These are phyloP conservation scores for Xiphophorus maculatus DNA, from an alignment of 2,113 vertebrate species.

Conservation along the genomic window DNA sequence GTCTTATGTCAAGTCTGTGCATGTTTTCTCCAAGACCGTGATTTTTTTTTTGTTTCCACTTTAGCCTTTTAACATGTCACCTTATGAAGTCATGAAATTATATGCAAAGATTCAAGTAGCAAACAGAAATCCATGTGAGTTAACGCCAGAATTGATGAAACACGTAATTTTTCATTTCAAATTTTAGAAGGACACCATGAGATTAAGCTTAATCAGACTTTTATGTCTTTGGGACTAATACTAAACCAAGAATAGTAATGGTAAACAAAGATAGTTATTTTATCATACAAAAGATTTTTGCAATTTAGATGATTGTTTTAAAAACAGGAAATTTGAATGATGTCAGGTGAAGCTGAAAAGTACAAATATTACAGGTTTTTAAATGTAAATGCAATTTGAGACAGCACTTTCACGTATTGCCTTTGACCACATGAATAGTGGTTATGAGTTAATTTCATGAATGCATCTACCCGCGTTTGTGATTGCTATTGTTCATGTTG, in stretches of 20 bases:
- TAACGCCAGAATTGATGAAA: background rate
- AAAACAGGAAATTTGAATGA: background rate
- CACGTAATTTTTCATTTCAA: background rate
- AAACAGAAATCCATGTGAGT: slow-evolving; percentile 40
- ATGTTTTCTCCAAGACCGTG: slow-evolving; percentile 8
- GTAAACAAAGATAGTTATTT: background rate
- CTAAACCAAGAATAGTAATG: background rate
- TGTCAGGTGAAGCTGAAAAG: background rate
- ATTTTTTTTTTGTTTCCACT: background rate
- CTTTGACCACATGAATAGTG: slow-evolving; percentile 60
- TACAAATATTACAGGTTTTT: background rate
- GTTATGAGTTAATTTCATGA: slow-evolving; percentile 48
- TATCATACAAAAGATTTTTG: background rate
- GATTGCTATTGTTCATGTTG: slow-evolving; percentile 79
- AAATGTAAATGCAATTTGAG: background rate
- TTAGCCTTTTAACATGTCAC: slow-evolving; percentile 4
- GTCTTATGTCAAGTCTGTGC: slow-evolving; percentile 22
- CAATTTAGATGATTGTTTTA: background rate
- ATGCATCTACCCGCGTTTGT: slow-evolving; percentile 71
- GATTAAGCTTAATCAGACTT: slow-evolving; percentile 4
- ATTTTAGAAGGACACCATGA: slow-evolving; percentile 3
- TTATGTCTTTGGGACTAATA: slow-evolving; percentile 10
- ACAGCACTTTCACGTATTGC: slow-evolving; percentile 60
- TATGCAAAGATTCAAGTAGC: slow-evolving; percentile 5
- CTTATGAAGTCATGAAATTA: slow-evolving; percentile 17